Conservation (phyloP, 2,888 invertebrate genomes). For the Sepiola atlantica region DNA sequence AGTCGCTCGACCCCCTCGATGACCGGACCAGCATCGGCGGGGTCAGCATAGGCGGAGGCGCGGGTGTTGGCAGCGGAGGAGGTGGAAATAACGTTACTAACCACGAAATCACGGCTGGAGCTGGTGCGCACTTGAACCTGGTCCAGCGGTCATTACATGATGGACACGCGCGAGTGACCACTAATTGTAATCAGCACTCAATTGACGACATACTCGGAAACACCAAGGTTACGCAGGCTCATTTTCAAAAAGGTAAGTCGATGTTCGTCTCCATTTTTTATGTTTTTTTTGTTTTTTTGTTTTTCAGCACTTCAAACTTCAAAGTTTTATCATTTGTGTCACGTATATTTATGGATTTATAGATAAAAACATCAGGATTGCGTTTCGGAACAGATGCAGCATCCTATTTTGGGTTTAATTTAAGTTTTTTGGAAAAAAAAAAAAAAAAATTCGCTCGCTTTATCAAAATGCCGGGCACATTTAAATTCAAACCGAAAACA, state of each 20-base stretch:
- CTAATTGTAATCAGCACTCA: neutral
- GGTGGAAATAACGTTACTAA: neutral
- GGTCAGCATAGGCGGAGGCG: neutral
- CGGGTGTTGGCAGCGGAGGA: neutral
- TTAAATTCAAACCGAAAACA: no score
- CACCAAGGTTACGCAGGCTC: neutral
- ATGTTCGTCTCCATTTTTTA: neutral
- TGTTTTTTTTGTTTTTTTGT: neutral
- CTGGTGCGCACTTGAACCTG: neutral
- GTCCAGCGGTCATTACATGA: conserved; percentile 35
- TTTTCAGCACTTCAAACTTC: neutral
- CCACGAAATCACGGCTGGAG: neutral
- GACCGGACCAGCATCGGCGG: neutral
- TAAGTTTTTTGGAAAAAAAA: no score
- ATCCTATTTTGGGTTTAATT: neutral
- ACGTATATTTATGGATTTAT: no score
- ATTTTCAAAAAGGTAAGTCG: conserved; percentile 16
- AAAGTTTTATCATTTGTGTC: no score
- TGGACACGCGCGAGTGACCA: conserved; percentile 21
- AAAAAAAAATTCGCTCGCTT: no score
- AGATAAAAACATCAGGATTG: no score
- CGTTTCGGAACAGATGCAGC: neutral
- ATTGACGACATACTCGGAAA: conserved; percentile 43
- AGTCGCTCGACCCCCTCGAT: conserved; percentile 6
- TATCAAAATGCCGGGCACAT: no score